phyloP scores from a whole-genome alignment of 2,797 vertebrate species.

The Avahi laniger region DNA sequence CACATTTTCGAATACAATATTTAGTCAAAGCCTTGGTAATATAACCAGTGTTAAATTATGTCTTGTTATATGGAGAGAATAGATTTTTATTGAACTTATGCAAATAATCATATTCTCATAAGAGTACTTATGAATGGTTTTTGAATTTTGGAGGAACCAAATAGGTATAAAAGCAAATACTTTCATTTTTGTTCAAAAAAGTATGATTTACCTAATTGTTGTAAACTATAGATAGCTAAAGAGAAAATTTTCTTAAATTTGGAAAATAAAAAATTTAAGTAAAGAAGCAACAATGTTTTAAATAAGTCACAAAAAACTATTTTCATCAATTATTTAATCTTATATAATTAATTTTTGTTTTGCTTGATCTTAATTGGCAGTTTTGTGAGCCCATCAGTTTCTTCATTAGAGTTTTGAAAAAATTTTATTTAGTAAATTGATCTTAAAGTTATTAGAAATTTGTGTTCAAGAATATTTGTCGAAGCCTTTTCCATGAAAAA shows the following conservation, averaged over 20 bases:
- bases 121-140: not conserved
- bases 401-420: not conserved
- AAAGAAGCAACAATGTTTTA: not conserved
- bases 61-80: not conserved
- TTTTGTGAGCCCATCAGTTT: not conserved
- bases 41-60: not conserved
- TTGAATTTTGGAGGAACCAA: not conserved
- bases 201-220: not conserved
- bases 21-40: not conserved
- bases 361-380: not conserved
- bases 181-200: not conserved
- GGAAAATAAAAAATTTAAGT: not conserved
- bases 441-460: not conserved
- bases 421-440: not conserved
- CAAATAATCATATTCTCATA: not conserved
- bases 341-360: not conserved
- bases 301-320: not conserved
- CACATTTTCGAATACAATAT: not conserved
- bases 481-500: not conserved
- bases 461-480: not conserved
- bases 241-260: not conserved
- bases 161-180: not conserved
- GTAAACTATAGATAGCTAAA: not conserved
- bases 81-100: not conserved
- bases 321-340: not conserved